Evolutionary conservation across 2,888 invertebrate species (phyloP).

Genomic region (Drepanosiphum platanoidis): DNA sequence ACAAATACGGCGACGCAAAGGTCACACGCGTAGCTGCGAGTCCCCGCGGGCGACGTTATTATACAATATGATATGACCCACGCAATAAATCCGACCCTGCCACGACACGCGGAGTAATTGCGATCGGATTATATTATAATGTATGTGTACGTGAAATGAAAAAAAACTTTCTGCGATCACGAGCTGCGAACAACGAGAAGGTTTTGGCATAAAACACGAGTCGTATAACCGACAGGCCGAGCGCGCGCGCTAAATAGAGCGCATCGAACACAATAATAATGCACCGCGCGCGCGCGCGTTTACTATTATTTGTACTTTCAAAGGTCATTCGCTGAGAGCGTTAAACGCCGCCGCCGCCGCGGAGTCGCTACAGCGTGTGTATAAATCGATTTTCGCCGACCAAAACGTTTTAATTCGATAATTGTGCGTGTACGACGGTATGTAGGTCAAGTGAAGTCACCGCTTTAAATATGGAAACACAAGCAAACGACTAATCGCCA

Average conservation of each 20-base stretch:
- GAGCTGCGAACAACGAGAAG: slow-evolving; percentile 3
- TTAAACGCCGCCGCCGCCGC: background rate
- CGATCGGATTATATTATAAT: background rate
- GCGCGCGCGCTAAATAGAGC: slow-evolving; percentile 13
- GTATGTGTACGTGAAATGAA: too few species aligned
- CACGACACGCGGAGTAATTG: background rate
- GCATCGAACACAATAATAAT: slow-evolving; percentile 20
- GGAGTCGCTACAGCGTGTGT: background rate
- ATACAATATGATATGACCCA: background rate
- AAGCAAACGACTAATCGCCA: background rate
- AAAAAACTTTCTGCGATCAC: slow-evolving; percentile 23
- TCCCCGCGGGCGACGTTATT: background rate
- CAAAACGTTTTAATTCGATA: background rate
- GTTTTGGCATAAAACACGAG: slow-evolving; percentile 20
- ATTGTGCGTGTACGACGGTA: background rate
- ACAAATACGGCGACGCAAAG: too few species aligned
- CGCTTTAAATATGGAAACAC: background rate
- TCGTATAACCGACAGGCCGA: background rate
- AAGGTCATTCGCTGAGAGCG: background rate
- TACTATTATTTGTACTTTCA: background rate
- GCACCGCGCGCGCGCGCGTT: background rate
- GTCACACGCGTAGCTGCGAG: too few species aligned
- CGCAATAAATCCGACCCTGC: background rate
- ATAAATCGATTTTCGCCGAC: background rate
- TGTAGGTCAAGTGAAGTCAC: too few species aligned